These are phyloP conservation scores for Sceloporus undulatus DNA, from an alignment of 2,113 vertebrate species.

Conservation along the genomic window DNA sequence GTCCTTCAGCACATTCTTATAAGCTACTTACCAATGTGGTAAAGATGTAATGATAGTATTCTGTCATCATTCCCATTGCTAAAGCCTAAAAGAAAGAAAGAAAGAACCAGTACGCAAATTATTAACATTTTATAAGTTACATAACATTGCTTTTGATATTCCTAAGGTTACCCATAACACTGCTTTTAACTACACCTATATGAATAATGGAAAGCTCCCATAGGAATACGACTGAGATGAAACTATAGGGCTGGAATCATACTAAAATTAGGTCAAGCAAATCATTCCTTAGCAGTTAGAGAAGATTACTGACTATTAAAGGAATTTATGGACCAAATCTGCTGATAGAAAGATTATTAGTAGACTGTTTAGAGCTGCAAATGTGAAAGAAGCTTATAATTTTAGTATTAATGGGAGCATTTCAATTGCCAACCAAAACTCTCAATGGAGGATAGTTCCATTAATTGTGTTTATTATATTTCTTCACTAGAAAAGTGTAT, in stretches of 20 bases:
- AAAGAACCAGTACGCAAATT: constrained; percentile 52
- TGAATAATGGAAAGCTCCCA: constrained; percentile 52
- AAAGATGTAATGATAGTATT: constrained; percentile 99
- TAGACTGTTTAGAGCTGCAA: constrained; percentile 62
- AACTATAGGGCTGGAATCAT: constrained; percentile 44
- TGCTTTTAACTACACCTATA: constrained; percentile 54
- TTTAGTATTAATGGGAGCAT: constrained; percentile 67
- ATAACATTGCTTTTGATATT: constrained; percentile 56
- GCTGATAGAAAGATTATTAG: constrained; percentile 70
- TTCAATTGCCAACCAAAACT: constrained; percentile 59
- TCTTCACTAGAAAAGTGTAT: constrained; percentile 34
- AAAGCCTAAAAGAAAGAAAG: constrained; percentile 84
- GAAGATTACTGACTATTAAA: constrained; percentile 71
- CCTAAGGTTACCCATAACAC: constrained; percentile 48
- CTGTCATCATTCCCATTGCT: constrained; percentile 99
- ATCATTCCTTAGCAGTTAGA: constrained; percentile 69
- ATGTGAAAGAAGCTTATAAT: constrained; percentile 57
- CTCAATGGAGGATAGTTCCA: constrained; percentile 48
- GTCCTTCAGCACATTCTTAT: constrained; percentile 26
- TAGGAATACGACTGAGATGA: constrained; percentile 49
- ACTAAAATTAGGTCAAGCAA: constrained; percentile 69
- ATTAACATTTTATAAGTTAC: constrained; percentile 14
- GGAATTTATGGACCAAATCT: constrained; percentile 72
- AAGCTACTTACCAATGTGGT: constrained; percentile 94
- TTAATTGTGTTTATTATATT: constrained; percentile 54